Conservation (phyloP, 2,113 vertebrate species). For the Sisor rabdophorus region DNA sequence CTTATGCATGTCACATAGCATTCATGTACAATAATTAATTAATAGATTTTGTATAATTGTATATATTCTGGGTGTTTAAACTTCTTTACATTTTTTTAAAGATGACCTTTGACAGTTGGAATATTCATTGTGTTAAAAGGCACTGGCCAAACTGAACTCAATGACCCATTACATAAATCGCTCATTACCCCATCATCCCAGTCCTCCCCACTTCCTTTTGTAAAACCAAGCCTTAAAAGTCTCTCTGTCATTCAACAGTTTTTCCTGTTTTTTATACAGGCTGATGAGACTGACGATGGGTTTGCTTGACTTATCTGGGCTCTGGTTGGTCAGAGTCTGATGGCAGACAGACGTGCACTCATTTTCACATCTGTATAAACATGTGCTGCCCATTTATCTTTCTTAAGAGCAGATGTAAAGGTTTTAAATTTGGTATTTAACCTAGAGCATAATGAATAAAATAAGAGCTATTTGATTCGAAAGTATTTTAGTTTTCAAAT, state of each 20-base stretch:
- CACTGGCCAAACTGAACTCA: slow-evolving; percentile 33
- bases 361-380: slow-evolving; percentile 14
- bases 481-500: too few relatives aligned
- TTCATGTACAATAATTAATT: neutral
- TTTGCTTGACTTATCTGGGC: slow-evolving; percentile 43
- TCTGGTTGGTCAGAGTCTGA: slow-evolving; percentile 12
- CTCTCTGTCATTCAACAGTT: slow-evolving; percentile 23
- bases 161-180: slow-evolving; percentile 41
- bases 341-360: neutral
- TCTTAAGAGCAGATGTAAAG: slow-evolving; percentile 34
- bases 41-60: neutral
- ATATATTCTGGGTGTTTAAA: neutral
- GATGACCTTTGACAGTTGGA: slow-evolving; percentile 18
- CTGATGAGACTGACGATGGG: slow-evolving; percentile 11
- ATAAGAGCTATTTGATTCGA: too few relatives aligned
- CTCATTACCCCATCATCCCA: slow-evolving; percentile 22
- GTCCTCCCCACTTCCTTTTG: slow-evolving; percentile 45
- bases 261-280: slow-evolving; percentile 46
- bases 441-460: too few relatives aligned
- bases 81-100: neutral
- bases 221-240: slow-evolving; percentile 35
- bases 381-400: slow-evolving; percentile 24
- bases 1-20: too few relatives aligned
- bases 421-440: slow-evolving; percentile 12
- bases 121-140: slow-evolving; percentile 38